Evolutionary conservation across 2,113 vertebrate species (phyloP).

Genomic region (Strigops habroptila): DNA sequence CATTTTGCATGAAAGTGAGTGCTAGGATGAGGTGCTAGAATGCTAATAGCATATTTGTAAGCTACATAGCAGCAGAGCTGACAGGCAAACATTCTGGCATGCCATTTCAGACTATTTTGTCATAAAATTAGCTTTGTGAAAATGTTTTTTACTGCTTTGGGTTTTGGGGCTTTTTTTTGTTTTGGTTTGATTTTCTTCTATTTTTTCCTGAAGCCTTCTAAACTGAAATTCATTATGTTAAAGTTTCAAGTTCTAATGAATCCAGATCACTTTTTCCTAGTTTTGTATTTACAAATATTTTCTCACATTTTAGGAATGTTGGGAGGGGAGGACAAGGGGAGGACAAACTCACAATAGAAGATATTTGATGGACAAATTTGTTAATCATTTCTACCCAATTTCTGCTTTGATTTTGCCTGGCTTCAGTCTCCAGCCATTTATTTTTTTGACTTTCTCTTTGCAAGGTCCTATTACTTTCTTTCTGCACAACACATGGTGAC

Average conservation of each 20-base stretch:
- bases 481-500: background rate
- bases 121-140: constrained; percentile 21
- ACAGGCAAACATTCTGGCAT: constrained; percentile 28
- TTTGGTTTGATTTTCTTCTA: background rate
- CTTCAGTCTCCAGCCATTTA: background rate
- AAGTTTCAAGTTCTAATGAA: background rate
- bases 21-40: constrained; percentile 29
- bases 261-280: background rate
- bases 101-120: constrained; percentile 21
- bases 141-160: background rate
- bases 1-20: constrained; percentile 5
- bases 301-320: background rate
- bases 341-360: background rate
- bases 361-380: background rate
- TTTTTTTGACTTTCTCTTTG: background rate
- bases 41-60: constrained; percentile 39
- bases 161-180: background rate
- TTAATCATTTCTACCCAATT: background rate
- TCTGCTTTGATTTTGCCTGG: background rate
- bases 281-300: background rate
- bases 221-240: background rate
- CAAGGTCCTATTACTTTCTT: background rate
- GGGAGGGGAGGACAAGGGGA: background rate
- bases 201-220: background rate
- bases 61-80: constrained; percentile 3